Evolutionary conservation across 2,888 invertebrate species (phyloP), one percentile per base, ranked within the genome.

Genomic region (Priocnemis perturbator): DNA sequence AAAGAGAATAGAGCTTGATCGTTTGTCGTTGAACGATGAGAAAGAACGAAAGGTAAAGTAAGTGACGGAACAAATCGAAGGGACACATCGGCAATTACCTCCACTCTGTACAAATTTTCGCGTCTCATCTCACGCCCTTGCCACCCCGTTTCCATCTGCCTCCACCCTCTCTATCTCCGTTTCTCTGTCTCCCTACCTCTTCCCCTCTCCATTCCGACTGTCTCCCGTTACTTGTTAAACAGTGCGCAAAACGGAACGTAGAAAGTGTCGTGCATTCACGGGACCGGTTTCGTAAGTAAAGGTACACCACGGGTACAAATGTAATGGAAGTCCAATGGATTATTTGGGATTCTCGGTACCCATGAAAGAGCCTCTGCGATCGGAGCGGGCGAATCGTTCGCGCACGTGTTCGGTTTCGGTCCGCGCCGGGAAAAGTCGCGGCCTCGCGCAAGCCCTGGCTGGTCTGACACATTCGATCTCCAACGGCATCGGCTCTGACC

Each of bases 291-390:
- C 37, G 37, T 37, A 37, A 37, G 37, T 37, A 37, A 37, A 37
- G 4, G 53, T 23, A 21, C 20, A 19, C 37, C 53, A 20, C 53
- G 53, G 20, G 21, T 53, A 21, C 5, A 21, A 73, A 75, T 73
- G 70, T 76, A 64, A 76, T 80, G 81, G 78, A 82, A 82, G 80
- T 81, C 77, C 70, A 73, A 77, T 73, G 73, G 58, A 79, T 81
- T 71, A 74, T 69, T 53, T 15, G 17, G 55, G 48, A 64, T 47
- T 45, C 26, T 62, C 30, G 19, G 5, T 26, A 37, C 30, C 30
- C 11, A 19, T 19, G 30, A 57, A 19, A 57, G 30, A 57, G 37
- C 37, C 37, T 37, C 11, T 37, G 37, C 37, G 37, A 37, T 37
- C 37, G 37, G 37, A 37, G 37, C 7, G 1, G 4, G 37, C 37